Base-by-base conservation (phyloP, 2,888 invertebrate species). In the Leistus spinibarbis region DNA sequence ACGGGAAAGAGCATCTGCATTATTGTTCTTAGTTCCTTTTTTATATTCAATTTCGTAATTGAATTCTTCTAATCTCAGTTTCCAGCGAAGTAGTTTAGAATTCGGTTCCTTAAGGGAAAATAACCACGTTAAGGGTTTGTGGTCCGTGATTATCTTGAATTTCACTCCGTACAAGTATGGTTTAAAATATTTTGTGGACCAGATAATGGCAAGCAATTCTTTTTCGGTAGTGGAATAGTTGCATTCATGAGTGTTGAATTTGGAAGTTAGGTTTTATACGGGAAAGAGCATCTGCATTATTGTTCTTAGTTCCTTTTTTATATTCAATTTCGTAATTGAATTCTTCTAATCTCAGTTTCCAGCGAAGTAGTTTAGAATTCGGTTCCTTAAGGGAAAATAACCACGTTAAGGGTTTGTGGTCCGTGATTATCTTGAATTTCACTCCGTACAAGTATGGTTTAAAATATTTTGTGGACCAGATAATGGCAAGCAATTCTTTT, bases 401-500 rank as follows among this genome's bases (percentile, higher is more conserved):
- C 20, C 54, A 67, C 2, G 19, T 53, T 3, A 67, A 16, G 2
- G 54, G 67, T 67, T 19, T 67, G 13, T 67, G 67, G 17, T 67
- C 67, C 20, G 54, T 67, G 20, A 20, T 53, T 13, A 67, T 67
- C 20, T 3, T 40, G 4, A 66, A 66, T 66, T 66, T 66, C 1
- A 17, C 53, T 0, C 66, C 66, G 1, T 27, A 66, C 17, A 68
- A 2, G 2, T 54, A 68, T 7, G 68, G 68, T 68, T 54, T 54
- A 20, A 67, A n/a, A n/a, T n/a, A n/a, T n/a, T n/a, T n/a, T n/a
- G n/a, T n/a, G n/a, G n/a, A n/a, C n/a, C n/a, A n/a, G 54, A 54
- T 54, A 17, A 54, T 53, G 7, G 9, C 53, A 53, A 53, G 7
- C 10, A 54, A 5, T 54, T 85, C 83, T 64, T 83, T 84, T 76